phyloP scores from a whole-genome alignment of 2,113 vertebrate species.

The Bostrychus sinensis region DNA sequence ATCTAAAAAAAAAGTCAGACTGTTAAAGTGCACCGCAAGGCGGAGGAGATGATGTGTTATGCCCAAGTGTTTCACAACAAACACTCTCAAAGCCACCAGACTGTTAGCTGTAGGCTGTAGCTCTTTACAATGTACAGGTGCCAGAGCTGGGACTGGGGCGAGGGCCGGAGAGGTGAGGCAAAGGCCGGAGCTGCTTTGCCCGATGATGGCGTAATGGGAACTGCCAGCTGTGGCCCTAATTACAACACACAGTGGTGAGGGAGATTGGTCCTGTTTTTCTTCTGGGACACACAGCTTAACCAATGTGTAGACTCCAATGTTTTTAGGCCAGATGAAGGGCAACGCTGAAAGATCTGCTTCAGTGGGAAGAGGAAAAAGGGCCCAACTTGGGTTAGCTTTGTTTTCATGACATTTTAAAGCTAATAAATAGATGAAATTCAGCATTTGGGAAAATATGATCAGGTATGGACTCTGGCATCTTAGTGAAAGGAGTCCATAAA shows the following conservation, averaged over 20 bases:
- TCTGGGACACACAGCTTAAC: conserved; percentile 69
- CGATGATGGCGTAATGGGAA: conserved; percentile 79
- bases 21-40: conserved; percentile 51
- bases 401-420: conserved; percentile 35
- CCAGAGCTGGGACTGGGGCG: conserved; percentile 39
- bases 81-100: conserved; percentile 58
- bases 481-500: conserved; percentile 2
- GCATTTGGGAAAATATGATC: conserved; percentile 1
- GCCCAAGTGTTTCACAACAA: conserved; percentile 75
- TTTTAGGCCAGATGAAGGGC: conserved; percentile 70
- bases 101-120: conserved; percentile 52
- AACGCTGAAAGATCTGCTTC: conserved; percentile 56
- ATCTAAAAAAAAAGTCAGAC: conserved; percentile 44
- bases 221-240: conserved; percentile 81
- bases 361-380: conserved; percentile 34
- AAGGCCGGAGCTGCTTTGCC: conserved; percentile 58
- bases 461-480: neutral
- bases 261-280: conserved; percentile 77
- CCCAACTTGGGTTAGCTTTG: conserved; percentile 42
- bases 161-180: conserved; percentile 43
- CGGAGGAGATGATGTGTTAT: conserved; percentile 64
- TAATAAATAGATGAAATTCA: conserved; percentile 6
- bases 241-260: conserved; percentile 65
- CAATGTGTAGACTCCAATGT: conserved; percentile 73
- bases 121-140: conserved; percentile 82